Conservation (phyloP, 2,797 vertebrate genomes). For the Discoglossus pictus region DNA sequence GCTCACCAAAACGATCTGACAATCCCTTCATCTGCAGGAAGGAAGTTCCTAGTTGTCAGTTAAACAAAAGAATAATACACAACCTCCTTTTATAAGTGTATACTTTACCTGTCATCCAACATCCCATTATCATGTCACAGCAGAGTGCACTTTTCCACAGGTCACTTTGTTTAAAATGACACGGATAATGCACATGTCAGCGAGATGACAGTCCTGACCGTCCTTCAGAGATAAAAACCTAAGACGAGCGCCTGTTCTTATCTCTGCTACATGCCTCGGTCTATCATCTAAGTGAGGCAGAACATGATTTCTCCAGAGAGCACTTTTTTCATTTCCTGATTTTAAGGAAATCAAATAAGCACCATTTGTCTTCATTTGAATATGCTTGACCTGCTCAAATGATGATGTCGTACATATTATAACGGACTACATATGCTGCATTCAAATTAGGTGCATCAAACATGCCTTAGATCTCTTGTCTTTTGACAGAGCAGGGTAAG, state of each 20-base stretch:
- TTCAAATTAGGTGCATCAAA: slow-evolving; percentile 79
- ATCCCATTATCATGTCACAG: slow-evolving; percentile 84
- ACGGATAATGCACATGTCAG: slow-evolving; percentile 81
- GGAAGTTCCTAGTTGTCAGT: slow-evolving; percentile 70
- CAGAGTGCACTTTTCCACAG: slow-evolving; percentile 77
- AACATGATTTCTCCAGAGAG: slow-evolving; percentile 93
- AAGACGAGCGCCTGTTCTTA: slow-evolving; percentile 74
- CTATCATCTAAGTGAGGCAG: slow-evolving; percentile 84
- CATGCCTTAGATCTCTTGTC: slow-evolving; percentile 64
- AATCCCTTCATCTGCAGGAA: slow-evolving; percentile 62
- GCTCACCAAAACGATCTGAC: slow-evolving; percentile 61
- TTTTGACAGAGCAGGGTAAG: slow-evolving; percentile 55
- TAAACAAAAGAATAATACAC: slow-evolving; percentile 73
- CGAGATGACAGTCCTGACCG: slow-evolving; percentile 78
- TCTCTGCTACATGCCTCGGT: slow-evolving; percentile 76
- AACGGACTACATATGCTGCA: slow-evolving; percentile 79
- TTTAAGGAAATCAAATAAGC: slow-evolving; percentile 96
- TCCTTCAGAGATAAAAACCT: slow-evolving; percentile 81
- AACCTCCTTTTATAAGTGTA: slow-evolving; percentile 69
- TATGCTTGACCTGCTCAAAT: slow-evolving; percentile 94
- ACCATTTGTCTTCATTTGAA: slow-evolving; percentile 94
- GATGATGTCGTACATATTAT: slow-evolving; percentile 79
- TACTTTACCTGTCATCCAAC: slow-evolving; percentile 83
- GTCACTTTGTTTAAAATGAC: slow-evolving; percentile 91
- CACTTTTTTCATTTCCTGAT: slow-evolving; percentile 95